These are phyloP conservation scores for Solenopsis invicta DNA, from an alignment of 1,140 invertebrate genomes.

Conservation along the genomic window DNA sequence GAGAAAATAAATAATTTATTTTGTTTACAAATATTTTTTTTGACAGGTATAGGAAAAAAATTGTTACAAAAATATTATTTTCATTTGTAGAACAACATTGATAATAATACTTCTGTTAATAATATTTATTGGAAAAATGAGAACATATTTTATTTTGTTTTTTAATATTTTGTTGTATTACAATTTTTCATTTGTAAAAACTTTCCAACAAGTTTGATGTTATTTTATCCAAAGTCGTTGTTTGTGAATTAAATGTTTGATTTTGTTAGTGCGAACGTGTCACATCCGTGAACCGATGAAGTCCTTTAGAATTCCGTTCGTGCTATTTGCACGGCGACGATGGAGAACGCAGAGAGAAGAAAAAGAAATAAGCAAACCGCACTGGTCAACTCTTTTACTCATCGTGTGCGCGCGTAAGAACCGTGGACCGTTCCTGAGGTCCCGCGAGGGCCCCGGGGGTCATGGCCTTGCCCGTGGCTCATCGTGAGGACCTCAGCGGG, in stretches of 20 bases:
- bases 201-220: background rate
- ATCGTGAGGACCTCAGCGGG: constrained; percentile 82
- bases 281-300: background rate
- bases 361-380: constrained; percentile 28
- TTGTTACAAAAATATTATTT: background rate
- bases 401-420: constrained; percentile 64
- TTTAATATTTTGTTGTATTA: background rate
- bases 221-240: background rate
- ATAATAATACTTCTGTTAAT: background rate
- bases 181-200: background rate
- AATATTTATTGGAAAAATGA: background rate
- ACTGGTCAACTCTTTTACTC: constrained; percentile 65
- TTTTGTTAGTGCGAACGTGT: background rate
- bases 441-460: constrained; percentile 73
- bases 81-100: background rate
- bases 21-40: background rate
- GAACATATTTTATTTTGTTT: background rate
- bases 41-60: background rate
- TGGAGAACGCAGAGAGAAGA: background rate
- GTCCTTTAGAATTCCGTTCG: constrained; percentile 14
- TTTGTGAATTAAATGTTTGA: constrained; percentile 4
- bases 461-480: constrained; percentile 77
- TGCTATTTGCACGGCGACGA: constrained; percentile 37
- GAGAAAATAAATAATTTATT: background rate
- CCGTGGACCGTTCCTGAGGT: constrained; percentile 47